Evolutionary conservation across 2,888 invertebrate species (phyloP).

Genomic region (Galerucella calmariensis): DNA sequence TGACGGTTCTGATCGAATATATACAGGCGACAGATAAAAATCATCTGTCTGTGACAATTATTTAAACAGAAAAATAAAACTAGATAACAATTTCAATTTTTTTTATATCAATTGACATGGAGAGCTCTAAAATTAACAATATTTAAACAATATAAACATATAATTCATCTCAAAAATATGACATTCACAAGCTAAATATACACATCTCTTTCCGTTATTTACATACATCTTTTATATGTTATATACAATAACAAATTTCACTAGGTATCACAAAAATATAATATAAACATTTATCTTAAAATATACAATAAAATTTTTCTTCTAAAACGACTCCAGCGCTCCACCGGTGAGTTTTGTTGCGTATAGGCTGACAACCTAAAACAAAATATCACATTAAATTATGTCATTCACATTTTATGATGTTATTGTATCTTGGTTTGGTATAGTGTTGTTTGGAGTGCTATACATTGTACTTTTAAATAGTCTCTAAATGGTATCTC

Average conservation of each 20-base stretch:
- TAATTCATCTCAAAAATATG: slow-evolving; percentile 23
- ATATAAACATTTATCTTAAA: slow-evolving; percentile 17
- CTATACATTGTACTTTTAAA: no score
- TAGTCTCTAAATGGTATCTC: no score
- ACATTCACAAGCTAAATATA: slow-evolving; percentile 17
- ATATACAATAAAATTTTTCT: slow-evolving; percentile 10
- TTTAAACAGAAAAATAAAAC: slow-evolving; percentile 25
- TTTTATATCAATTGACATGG: slow-evolving; percentile 31
- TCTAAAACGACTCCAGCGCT: slow-evolving; percentile 66
- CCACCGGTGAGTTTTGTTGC: slow-evolving; percentile 85
- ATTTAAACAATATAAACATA: slow-evolving; percentile 15
- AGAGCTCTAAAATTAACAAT: slow-evolving; percentile 34
- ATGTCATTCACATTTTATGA: not conserved
- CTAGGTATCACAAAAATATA: slow-evolving; percentile 40
- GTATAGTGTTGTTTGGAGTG: no score
- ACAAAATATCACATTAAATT: slow-evolving; percentile 53
- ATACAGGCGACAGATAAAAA: no score
- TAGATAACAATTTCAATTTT: slow-evolving; percentile 26
- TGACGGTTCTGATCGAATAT: no score
- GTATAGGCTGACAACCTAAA: slow-evolving; percentile 83
- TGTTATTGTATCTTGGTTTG: no score
- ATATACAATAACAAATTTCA: slow-evolving; percentile 37
- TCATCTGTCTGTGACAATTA: no score
- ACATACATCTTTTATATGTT: slow-evolving; percentile 19
- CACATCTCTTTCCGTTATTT: slow-evolving; percentile 27